These are phyloP conservation scores for Pachypeltis micranthus DNA, from an alignment of 1,140 invertebrate species.

Conservation along the genomic window DNA sequence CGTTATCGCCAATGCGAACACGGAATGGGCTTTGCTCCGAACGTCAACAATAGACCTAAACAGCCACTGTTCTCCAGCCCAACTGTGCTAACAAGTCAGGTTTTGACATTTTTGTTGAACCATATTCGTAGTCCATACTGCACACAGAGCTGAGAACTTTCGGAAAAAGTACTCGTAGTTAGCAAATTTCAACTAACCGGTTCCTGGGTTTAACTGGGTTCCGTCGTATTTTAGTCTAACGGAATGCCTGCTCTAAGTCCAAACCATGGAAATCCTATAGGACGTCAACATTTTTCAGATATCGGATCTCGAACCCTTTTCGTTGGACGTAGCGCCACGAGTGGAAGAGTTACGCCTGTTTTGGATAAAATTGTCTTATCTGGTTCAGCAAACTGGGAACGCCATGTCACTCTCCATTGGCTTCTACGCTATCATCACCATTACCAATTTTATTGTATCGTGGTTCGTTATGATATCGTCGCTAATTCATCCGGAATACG, in stretches of 20 bases:
- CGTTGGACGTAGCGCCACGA: background rate
- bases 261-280: too few relatives aligned
- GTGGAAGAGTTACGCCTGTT: background rate
- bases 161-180: background rate
- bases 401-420: background rate
- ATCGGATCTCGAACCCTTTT: background rate
- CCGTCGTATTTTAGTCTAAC: background rate
- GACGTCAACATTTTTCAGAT: background rate
- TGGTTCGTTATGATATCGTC: background rate
- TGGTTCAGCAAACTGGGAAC: background rate
- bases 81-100: too few relatives aligned
- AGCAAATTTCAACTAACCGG: too few relatives aligned
- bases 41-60: too few relatives aligned
- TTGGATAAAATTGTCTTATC: background rate
- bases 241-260: too few relatives aligned
- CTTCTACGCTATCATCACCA: background rate
- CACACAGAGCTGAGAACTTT: too few relatives aligned
- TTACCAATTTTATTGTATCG: background rate
- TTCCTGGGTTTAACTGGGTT: background rate
- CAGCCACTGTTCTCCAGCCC: too few relatives aligned
- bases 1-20: too few relatives aligned
- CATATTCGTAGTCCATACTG: background rate
- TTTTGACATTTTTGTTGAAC: background rate
- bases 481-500: background rate
- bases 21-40: too few relatives aligned